Conservation (phyloP, 2,113 vertebrate species). For the Conger conger region DNA sequence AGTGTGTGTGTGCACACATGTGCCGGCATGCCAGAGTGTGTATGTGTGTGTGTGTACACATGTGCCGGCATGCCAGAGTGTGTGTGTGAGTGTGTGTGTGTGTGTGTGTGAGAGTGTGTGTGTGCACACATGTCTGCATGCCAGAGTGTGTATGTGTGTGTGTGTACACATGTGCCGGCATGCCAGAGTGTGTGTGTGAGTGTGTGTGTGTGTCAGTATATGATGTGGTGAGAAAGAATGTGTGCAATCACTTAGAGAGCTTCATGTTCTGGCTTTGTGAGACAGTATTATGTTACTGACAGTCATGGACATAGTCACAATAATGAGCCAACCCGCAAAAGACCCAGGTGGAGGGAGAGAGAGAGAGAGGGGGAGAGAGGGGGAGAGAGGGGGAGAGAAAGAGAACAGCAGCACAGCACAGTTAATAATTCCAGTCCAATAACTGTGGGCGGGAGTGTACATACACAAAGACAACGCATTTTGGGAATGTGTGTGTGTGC, state of each 20-base stretch:
- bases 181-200: too few relatives aligned
- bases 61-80: too few relatives aligned
- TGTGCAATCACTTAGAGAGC: not conserved
- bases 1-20: too few relatives aligned
- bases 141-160: too few relatives aligned
- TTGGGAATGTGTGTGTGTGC: not conserved
- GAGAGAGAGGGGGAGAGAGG: not conserved
- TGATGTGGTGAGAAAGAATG: not conserved
- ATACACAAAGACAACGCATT: not conserved
- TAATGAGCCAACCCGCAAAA: slow-evolving; percentile 36
- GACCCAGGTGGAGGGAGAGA: not conserved
- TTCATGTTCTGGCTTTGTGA: slow-evolving; percentile 7
- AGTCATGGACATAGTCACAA: not conserved
- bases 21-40: too few relatives aligned
- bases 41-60: too few relatives aligned
- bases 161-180: too few relatives aligned
- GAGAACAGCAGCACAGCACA: not conserved
- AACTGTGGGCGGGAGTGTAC: slow-evolving; percentile 17
- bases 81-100: too few relatives aligned
- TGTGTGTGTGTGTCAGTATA: too few relatives aligned
- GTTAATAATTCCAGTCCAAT: not conserved
- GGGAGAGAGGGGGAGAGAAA: not conserved
- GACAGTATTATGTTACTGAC: slow-evolving; percentile 17
- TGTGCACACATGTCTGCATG: too few relatives aligned
- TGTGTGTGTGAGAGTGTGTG: too few relatives aligned